A percentile compares a stretch with the other conserved stretches of the same genome.
Evolutionary conservation across 2,888 invertebrate species (phyloP).

Genomic region (Hirtodrosophila duncani): DNA sequence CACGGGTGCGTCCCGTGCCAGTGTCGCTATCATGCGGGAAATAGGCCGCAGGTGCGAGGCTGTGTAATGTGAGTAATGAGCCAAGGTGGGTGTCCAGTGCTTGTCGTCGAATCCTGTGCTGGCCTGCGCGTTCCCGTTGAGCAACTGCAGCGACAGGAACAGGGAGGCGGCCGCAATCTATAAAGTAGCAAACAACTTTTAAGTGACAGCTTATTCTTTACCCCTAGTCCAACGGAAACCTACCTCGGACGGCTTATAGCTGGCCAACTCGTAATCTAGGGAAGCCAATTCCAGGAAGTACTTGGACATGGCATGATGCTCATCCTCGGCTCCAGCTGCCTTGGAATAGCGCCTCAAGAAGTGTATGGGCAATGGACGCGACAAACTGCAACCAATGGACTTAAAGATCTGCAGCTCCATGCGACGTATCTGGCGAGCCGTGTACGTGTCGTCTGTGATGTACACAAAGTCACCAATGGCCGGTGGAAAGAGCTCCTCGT

Average conservation of each 20-base stretch:
- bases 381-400: slow-evolving; percentile 88
- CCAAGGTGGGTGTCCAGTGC: slow-evolving; percentile 87
- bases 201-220: too few species aligned
- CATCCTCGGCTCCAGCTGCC: slow-evolving; percentile 81
- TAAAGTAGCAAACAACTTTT: neutral
- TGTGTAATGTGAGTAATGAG: slow-evolving; percentile 87
- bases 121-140: slow-evolving; percentile 65
- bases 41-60: slow-evolving; percentile 84
- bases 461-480: slow-evolving; percentile 93
- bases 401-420: slow-evolving; percentile 90
- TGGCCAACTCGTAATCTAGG: slow-evolving; percentile 88
- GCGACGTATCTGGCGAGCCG: slow-evolving; percentile 85
- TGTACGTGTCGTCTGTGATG: slow-evolving; percentile 93
- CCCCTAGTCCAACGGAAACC: too few species aligned
- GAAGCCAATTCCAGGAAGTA: slow-evolving; percentile 93
- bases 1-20: slow-evolving; percentile 84
- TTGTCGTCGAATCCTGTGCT: slow-evolving; percentile 71
- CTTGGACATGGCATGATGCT: slow-evolving; percentile 89
- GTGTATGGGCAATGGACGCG: slow-evolving; percentile 91
- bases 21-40: slow-evolving; percentile 83
- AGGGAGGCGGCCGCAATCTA: slow-evolving; percentile 77
- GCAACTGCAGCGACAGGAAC: slow-evolving; percentile 74
- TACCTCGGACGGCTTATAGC: slow-evolving; percentile 89
- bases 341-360: slow-evolving; percentile 90
- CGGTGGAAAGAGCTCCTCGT: slow-evolving; percentile 95